Evolutionary conservation across 2,888 invertebrate genomes (phyloP), one percentile per base, ranked within the genome.

Genomic region (Epiblema foenella): DNA sequence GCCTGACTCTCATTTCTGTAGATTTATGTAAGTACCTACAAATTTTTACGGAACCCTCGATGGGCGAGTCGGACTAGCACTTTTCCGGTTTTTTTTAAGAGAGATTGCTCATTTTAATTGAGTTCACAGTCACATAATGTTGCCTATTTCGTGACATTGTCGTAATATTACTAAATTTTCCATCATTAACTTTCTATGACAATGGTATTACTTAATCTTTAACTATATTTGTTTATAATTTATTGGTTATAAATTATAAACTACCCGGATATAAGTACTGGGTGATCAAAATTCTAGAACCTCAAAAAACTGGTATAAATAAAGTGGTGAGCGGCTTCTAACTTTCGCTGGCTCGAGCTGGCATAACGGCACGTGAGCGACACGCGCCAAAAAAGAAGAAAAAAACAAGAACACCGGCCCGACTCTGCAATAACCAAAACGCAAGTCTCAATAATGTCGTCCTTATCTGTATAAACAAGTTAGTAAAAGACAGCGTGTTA

Each of bases 291-390:
- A 74, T 52, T 73, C 69, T 75, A 68, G 72, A 74, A 75, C 71
- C 68, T 75, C 71, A 75, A 75, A 76, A 75, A 76, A 77, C 76
- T 74, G 76, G 75, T 76, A 75, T 73, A 73, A 73, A 76, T 74
- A 70, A 76, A 77, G 74, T 76, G 68, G 69, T 72, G 73, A 74
- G 78, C 83, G 81, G 82, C 81, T 82, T 85, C 84, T 89, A 92
- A 93, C 93, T 93, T 93, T 93, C 93, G 93, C 93, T 91, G 88
- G 83, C 86, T 85, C 73, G 81, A 79, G 80, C 88, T 81, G 84
- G 83, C 84, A 88, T 91, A 92, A 91, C 90, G 91, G 91, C 86
- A 77, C 85, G 80, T 80, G 84, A 86, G 85, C 86, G 88, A 89
- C 91, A 90, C 92, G 91, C 86, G 91, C 91, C 90, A 89, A 91